These are phyloP conservation scores for Sylvilagus floridanus DNA, from an alignment of 2,797 vertebrate genomes.

Conservation along the genomic window DNA sequence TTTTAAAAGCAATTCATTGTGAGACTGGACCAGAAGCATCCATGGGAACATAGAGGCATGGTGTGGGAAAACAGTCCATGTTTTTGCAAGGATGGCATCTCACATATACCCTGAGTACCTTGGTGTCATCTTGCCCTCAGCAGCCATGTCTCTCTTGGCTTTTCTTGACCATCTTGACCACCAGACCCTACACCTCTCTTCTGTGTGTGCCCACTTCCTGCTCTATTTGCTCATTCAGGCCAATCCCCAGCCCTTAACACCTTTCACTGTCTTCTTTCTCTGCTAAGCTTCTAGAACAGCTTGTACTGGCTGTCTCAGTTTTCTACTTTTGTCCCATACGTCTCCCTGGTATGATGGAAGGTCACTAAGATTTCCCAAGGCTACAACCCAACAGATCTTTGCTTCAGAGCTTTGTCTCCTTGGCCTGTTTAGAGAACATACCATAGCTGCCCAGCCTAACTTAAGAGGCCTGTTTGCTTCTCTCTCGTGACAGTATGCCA, in stretches of 20 bases:
- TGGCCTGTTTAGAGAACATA: neutral
- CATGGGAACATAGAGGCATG: neutral
- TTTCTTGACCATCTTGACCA: neutral
- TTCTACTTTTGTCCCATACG: neutral
- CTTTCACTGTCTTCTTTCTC: neutral
- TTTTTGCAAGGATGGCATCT: neutral
- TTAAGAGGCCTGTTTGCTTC: neutral
- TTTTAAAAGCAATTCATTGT: neutral
- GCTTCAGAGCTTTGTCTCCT: neutral
- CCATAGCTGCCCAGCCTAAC: neutral
- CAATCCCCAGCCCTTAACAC: neutral
- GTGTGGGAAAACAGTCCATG: too few species aligned
- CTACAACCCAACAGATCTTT: neutral
- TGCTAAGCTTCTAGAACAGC: neutral
- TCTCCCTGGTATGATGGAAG: neutral
- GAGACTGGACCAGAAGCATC: neutral
- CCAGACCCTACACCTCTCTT: neutral
- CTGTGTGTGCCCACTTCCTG: neutral
- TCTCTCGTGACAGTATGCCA: neutral
- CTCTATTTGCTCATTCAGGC: neutral
- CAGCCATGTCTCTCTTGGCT: neutral
- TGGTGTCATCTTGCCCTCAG: neutral
- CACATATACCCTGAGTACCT: neutral
- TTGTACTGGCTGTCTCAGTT: neutral
- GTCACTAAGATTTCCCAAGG: neutral